Percentiles rank a stretch among this genome's conserved stretches.
These are phyloP conservation scores for Porites divaricata DNA, from an alignment of 92 coral and sea anemone genomes.

Conservation along the genomic window DNA sequence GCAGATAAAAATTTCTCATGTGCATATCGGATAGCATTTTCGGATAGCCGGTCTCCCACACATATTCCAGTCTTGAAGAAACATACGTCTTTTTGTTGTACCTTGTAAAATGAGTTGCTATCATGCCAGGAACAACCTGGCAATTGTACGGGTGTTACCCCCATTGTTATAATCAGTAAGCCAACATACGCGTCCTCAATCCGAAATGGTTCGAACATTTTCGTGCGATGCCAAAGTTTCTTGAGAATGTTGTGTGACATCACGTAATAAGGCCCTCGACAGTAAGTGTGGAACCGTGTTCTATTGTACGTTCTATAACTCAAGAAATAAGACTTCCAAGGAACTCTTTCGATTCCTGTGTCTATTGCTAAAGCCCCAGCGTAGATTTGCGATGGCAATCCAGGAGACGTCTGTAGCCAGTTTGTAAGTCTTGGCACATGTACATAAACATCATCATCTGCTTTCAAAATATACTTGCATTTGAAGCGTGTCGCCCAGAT, in stretches of 20 bases:
- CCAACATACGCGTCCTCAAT: slow-evolving; percentile 13
- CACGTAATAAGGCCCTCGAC: slow-evolving; percentile 9
- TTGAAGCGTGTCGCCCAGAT: slow-evolving; percentile 1
- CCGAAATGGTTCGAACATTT: not conserved
- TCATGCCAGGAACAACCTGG: not conserved
- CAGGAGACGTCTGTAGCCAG: not conserved
- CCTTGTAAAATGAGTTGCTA: not conserved
- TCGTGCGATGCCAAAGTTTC: not conserved
- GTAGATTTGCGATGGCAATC: not conserved
- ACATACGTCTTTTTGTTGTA: not conserved
- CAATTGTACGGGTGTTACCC: not conserved
- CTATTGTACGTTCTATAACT: not conserved
- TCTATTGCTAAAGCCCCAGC: not conserved
- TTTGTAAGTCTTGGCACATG: not conserved
- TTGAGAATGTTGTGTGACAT: slow-evolving; percentile 5
- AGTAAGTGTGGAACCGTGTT: not conserved
- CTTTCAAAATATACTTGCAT: slow-evolving; percentile 3
- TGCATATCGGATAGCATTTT: not conserved
- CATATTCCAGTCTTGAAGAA: slow-evolving; percentile 1
- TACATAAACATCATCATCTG: slow-evolving; percentile 8
- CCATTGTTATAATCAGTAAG: not conserved
- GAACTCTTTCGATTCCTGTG: not conserved
- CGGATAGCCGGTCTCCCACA: not conserved
- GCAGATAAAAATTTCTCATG: slow-evolving; percentile 1
- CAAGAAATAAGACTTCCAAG: slow-evolving; percentile 2